Conservation (phyloP, 1,140 invertebrate species). For the Hesperophylax magnus region DNA sequence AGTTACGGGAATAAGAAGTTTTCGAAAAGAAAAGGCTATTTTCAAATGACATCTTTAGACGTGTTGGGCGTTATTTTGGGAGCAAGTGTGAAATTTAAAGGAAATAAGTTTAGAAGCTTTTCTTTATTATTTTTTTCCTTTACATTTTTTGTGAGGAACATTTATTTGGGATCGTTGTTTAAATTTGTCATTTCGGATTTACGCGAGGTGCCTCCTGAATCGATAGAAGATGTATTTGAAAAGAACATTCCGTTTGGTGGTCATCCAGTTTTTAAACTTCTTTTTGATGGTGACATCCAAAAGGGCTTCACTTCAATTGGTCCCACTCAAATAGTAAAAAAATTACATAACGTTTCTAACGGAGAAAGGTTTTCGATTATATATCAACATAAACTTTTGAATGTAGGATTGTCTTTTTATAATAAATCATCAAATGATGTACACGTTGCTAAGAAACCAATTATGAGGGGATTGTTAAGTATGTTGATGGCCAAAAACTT, state of each 20-base stretch:
- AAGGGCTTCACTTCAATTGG: not conserved
- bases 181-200: not conserved
- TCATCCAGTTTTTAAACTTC: too few relatives aligned
- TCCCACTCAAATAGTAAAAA: not conserved
- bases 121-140: not conserved
- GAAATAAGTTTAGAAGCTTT: not conserved
- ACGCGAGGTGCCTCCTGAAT: not conserved
- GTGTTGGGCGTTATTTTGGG: constrained; percentile 4
- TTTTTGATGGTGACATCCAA: not conserved
- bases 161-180: constrained; percentile 14
- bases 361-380: constrained; percentile 1
- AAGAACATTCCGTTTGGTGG: not conserved
- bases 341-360: not conserved
- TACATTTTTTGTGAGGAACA: constrained; percentile 13
- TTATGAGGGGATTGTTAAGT: not conserved
- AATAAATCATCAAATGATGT: constrained; percentile 14
- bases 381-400: not conserved
- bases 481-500: not conserved
- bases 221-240: not conserved
- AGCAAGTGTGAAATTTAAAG: not conserved
- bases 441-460: not conserved
- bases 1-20: not conserved
- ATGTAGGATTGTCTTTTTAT: not conserved
- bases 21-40: not conserved
- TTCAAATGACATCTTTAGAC: not conserved